Evolutionary conservation across 2,888 invertebrate genomes (phyloP), one percentile per base, ranked within the genome.

Genomic region (Zhuqinia jingwanae): DNA sequence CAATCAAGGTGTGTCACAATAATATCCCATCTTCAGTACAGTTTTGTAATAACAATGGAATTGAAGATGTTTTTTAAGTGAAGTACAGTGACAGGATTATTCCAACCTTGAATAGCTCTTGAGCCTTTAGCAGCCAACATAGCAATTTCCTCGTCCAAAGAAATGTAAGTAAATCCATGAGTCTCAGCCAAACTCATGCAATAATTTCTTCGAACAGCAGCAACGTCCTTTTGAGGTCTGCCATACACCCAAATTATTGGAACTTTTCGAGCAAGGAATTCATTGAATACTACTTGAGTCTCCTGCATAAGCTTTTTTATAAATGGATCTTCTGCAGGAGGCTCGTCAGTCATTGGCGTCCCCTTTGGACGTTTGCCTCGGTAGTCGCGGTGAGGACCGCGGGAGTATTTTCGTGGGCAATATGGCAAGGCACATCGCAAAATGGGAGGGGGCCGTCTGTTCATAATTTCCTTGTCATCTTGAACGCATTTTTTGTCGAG

Each of bases 181-280:
- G 76, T 76, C 20, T 82, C 73, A 15, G 89, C 86, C 15, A 89
- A 70, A 68, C 79, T 80, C 27, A 84, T 17, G 20, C 82, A 86
- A 47, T 82, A 84, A 1, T 73, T 79, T 36, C 82, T 25, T 11
- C 89, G 68, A 30, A 83, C 75, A 17, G 20, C 30, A 25, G 75
- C 60, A 0, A 87, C 73, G 1, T 58, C 47, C 5, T 83, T 76
- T 5, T 85, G 80, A 10, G 89, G 88, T 15, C 83, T 76, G 5
- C 88, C 88, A 58, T 88, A 83, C 11, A 89, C 63, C 84, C 87
- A 88, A 42, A 88, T 81, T 5, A 89, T 85, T 47, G 89, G 88
- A 27, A 87, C 73, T 63, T 87, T 87, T 11, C n/a, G 25, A 3
- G 17, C 25, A 45, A 81, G 27, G 30, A 87, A 82, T 10, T 60